Base-by-base conservation (phyloP, 2,113 vertebrate genomes). In the Strix uralensis region DNA sequence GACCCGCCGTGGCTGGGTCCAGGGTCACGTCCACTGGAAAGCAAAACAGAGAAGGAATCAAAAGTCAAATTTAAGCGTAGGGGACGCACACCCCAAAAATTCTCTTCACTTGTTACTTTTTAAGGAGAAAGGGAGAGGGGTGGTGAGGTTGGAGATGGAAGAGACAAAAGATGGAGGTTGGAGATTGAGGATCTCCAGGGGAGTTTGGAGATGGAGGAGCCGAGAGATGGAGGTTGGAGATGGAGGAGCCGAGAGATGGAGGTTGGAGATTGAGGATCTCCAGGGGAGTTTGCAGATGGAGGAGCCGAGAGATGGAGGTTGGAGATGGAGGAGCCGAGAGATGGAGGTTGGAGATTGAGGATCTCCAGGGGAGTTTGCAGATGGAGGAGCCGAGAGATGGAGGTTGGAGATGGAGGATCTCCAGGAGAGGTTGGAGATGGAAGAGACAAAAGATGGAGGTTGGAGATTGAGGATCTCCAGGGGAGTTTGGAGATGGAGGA, bases 11-110 rank as follows among this genome's bases (percentile, higher is more conserved):
- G 61, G 88, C 32, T 1, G 96, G 94, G 36, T 96, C 96, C 52
- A 96, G 49, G n/a, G 96, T 96, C 14, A 96, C 19, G 0, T 96
- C 88, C 66, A 95, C 96, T 96, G 93, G n/a, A 44, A 36, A 55
- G 40, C 2, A 8, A 65, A 69, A 6, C 1, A 20, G 46, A 72
- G 17, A 13, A 81, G 0, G 2, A 38, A n/a, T 63, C 12, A 23
- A 67, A 47, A 27, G 40, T 2, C 7, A 7, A 54, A 61, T 22
- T 30, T 14, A 5, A 42, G 11, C 2, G 4, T 18, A 8, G 69
- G 62, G 38, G 57, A 11, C 0, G 1, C 5, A 1, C 3, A 0
- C 1, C 12, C 38, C 23, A 5, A n/a, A 57, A 36, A 1, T 13
- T 16, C 3, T 19, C 34, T 34, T 57, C 8, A 4, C 3, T 30